Evolutionary conservation across 2,113 vertebrate genomes (phyloP).

Genomic region (Oenanthe oenanthe): DNA sequence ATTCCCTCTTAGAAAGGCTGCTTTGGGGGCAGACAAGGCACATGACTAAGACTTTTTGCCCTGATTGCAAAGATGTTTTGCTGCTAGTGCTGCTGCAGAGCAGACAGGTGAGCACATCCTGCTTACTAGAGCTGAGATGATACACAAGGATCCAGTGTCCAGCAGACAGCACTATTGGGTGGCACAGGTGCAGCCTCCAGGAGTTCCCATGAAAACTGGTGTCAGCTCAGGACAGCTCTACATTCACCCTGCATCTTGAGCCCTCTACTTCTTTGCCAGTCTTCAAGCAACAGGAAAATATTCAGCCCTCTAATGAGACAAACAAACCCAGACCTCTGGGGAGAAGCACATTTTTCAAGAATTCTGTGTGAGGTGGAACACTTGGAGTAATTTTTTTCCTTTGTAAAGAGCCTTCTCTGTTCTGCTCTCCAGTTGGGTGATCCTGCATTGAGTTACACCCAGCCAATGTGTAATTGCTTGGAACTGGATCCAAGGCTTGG

Average conservation of each 20-base stretch:
- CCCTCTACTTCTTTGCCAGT: neutral
- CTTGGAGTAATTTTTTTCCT: neutral
- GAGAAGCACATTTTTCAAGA: constrained; percentile 34
- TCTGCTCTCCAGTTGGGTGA: constrained; percentile 23
- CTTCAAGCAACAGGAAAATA: neutral
- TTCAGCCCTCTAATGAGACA: neutral
- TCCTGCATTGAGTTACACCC: constrained; percentile 37
- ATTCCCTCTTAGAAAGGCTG: neutral
- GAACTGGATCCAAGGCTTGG: constrained; percentile 29
- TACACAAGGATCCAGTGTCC: too few relatives aligned
- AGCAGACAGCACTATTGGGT: neutral
- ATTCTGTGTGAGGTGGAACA: constrained; percentile 43
- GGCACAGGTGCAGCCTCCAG: neutral
- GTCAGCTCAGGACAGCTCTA: neutral
- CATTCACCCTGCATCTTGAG: neutral
- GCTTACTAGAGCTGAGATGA: neutral
- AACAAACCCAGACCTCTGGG: neutral
- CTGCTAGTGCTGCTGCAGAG: neutral
- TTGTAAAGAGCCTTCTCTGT: constrained; percentile 13
- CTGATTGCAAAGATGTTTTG: neutral
- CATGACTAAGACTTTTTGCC: neutral
- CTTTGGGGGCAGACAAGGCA: neutral
- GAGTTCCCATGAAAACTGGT: neutral
- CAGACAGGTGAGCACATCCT: neutral
- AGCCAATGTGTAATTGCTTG: constrained; percentile 44